Evolutionary conservation across 2,888 invertebrate species (phyloP).

Genomic region (Lithophane ornitopus): DNA sequence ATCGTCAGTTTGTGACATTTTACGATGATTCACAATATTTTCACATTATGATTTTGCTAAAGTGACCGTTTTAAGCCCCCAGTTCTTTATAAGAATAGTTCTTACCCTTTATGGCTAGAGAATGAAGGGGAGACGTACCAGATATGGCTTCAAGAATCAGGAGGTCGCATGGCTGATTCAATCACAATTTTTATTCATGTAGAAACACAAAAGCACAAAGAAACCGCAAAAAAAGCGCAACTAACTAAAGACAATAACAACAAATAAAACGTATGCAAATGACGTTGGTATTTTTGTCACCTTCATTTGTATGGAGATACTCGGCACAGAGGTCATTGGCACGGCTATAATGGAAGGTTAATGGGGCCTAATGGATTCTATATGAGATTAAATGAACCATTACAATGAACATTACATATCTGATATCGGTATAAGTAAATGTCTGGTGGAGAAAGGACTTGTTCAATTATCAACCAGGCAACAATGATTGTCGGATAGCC

Average conservation of each 20-base stretch:
- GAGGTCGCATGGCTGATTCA: too few relatives aligned
- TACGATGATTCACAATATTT: too few relatives aligned
- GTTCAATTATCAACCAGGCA: neutral
- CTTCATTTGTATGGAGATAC: constrained; percentile 16
- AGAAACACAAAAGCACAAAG: neutral
- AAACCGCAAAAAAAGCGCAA: neutral
- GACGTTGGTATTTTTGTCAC: constrained; percentile 41
- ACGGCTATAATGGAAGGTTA: constrained; percentile 32
- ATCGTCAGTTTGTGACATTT: too few relatives aligned
- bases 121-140: too few relatives aligned
- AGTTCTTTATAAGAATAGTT: too few relatives aligned
- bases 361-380: constrained; percentile 59
- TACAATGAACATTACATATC: constrained; percentile 44
- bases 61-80: too few relatives aligned
- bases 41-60: too few relatives aligned
- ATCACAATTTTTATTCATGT: too few relatives aligned
- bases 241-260: neutral
- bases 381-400: constrained; percentile 55
- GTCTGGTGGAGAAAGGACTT: neutral
- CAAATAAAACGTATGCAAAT: constrained; percentile 6
- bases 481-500: neutral
- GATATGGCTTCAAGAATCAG: too few relatives aligned
- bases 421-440: neutral
- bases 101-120: too few relatives aligned
- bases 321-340: constrained; percentile 48